Evolutionary conservation across 92 coral and sea anemone genomes (phyloP), one percentile per base, ranked within the genome.

Genomic region (Metridium senile): DNA sequence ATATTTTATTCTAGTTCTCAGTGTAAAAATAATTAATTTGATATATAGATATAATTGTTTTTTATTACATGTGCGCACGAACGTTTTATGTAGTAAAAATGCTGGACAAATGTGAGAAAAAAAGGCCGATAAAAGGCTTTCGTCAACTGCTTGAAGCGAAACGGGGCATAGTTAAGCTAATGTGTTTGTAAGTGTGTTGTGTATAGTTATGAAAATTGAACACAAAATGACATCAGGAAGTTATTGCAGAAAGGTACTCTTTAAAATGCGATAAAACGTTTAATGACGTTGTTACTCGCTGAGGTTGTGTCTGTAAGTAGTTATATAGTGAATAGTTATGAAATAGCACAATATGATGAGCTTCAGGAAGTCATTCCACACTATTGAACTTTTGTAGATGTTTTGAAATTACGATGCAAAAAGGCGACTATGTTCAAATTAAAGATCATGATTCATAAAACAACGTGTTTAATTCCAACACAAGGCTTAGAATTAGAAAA

Each of bases 161-260:
- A 31, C 1, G 26, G 23, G 29, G 28, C 39, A 27, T 8, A 54
- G 59, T 54, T 4, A 21, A 2, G 16, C 9, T 16, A 21, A 21
- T 3, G 25, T 54, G 3, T 54, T 13, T 2, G 2, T 59, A 22
- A 59, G 66, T 59, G 32, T 16, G 10, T 10, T 63, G 45, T 63
- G 39, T 63, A 63, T 30, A 63, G 69, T 63, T 63, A 63, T 30
- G 45, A 63, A 63, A 63, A 63, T 28, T 21, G 69, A 63, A 20
- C 66, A 26, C 3, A n/a, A 61, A 61, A 54, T 54, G 18, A 23
- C 33, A 11, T 10, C 66, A 61, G 66, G 66, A 61, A 61, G 66
- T 27, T 61, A 39, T 39, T 39, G 49, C 49, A 39, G 6, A 39
- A 39, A 39, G 49, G 49, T 39, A 39, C 49, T 39, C 49, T 39